Conservation (phyloP, 2,113 vertebrate species). For the Phylloscopus whistleri region DNA sequence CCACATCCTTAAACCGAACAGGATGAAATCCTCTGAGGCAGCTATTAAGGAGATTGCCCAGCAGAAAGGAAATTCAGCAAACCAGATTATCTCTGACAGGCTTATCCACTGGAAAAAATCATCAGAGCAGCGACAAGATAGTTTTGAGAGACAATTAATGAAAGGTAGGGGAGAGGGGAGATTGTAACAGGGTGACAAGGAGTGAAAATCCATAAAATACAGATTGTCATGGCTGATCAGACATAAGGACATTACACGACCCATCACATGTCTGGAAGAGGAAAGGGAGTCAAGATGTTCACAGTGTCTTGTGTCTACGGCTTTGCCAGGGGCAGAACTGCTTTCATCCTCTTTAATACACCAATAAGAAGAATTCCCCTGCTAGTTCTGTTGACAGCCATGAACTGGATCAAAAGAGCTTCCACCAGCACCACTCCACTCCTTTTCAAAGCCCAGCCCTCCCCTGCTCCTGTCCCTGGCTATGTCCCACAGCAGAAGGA, state of each 20-base stretch:
- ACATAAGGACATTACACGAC: not conserved
- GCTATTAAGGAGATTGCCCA: constrained; percentile 31
- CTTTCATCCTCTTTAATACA: not conserved
- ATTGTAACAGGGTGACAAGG: constrained; percentile 19
- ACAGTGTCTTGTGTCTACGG: fast-evolving
- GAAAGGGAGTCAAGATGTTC: not conserved
- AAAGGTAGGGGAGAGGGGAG: not conserved
- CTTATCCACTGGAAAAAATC: constrained; percentile 46
- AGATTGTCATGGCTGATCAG: not conserved
- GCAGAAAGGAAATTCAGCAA: constrained; percentile 61
- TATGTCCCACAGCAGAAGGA: fast-evolving
- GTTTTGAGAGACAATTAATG: constrained; percentile 46
- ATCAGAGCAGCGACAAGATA: not conserved
- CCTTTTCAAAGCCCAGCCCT: not conserved
- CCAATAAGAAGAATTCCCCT: not conserved
- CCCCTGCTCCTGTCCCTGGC: not conserved
- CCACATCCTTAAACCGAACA: constrained; percentile 22
- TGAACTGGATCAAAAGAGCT: not conserved
- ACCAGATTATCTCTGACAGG: constrained; percentile 66
- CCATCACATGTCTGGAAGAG: not conserved
- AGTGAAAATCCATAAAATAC: not conserved
- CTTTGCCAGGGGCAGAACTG: not conserved
- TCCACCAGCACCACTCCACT: not conserved
- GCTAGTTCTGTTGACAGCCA: not conserved
- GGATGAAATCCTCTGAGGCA: not conserved